phyloP scores from a whole-genome alignment of 2,888 invertebrate genomes.

The Drosophila emarginata region DNA sequence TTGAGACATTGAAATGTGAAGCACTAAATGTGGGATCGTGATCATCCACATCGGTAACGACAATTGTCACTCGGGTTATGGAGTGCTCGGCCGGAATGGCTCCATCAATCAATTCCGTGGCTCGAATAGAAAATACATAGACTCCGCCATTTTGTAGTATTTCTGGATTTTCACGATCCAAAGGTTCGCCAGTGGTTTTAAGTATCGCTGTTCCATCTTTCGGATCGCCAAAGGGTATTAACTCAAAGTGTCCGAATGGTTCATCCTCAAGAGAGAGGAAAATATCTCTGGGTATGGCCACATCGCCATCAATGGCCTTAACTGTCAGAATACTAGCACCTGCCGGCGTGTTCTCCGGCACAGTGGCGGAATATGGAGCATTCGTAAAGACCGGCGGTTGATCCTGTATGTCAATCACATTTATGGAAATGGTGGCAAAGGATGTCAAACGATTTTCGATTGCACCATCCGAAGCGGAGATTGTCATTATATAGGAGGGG shows the following conservation, averaged over 20 bases:
- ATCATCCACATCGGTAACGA: conserved; percentile 91
- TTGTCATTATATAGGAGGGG: conserved; percentile 87
- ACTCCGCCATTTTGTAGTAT: conserved; percentile 91
- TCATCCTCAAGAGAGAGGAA: conserved; percentile 88
- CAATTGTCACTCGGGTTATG: conserved; percentile 88
- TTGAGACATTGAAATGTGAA: conserved; percentile 86
- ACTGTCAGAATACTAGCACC: conserved; percentile 88
- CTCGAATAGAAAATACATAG: conserved; percentile 88
- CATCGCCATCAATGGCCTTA: conserved; percentile 91
- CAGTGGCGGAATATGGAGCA: conserved; percentile 90
- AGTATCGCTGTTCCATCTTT: conserved; percentile 85
- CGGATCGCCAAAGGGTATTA: conserved; percentile 83
- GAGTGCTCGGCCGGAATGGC: conserved; percentile 88
- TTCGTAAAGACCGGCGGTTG: conserved; percentile 91
- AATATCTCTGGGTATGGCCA: conserved; percentile 88
- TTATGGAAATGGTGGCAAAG: conserved; percentile 88
- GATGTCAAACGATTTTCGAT: conserved; percentile 86
- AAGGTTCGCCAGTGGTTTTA: conserved; percentile 86
- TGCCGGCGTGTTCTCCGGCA: conserved; percentile 89
- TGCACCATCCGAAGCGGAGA: conserved; percentile 87
- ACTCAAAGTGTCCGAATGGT: conserved; percentile 86
- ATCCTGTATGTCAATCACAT: conserved; percentile 91
- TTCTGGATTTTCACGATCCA: conserved; percentile 89
- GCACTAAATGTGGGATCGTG: conserved; percentile 89
- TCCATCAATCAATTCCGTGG: conserved; percentile 89